Base-by-base conservation (phyloP, 2,888 invertebrate genomes). In the Bellardia bayeri region DNA sequence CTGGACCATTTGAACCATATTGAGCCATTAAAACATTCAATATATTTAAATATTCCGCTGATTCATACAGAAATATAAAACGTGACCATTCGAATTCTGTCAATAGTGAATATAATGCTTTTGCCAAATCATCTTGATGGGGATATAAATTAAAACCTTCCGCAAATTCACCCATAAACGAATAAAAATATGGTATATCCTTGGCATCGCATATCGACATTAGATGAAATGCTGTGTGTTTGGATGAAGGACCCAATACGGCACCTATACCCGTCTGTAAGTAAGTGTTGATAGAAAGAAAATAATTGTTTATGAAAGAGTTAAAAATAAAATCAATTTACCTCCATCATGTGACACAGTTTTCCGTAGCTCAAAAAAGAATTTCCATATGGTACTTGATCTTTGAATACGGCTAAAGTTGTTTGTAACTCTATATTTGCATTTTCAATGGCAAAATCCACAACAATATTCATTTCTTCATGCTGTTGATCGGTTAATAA, bases 121-220 rank as follows among this genome's bases (percentile, higher is more conserved):
- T 90, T n/a, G 96, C 94, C 7, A 96, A 91, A n/a, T 95, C 94
- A n/a, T 94, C 92, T 2, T 96, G 95, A 90, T 96, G 95, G 0
- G 98, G 98, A 94, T 96, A 96, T 86, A 98, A 94, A 93, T 97
- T 98, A 6, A 93, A 91, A 33, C 94, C 94, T 42, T 95, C 94
- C 91, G 94, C 94, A 87, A 95, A 94, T 79, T 95, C 95, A 89
- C 97, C 96, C 95, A 97, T 97, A 90, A 96, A 95, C 0, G 96
- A 96, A 91, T 97, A 96, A 79, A 98, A 95, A 91, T 98, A 97
- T 0, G 98, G 98, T 86, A 99, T 95, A 94, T 98, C 97, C 90
- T 98, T 95, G 56, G 95, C 95, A 92, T 97, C 96, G 89, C 97
- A 97, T 86, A 98, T 95, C 16, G 97, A 97, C 92, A 97, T 96